Evolutionary conservation across 1,140 invertebrate genomes (phyloP), one percentile per base, ranked within the genome.

Genomic region (Atopsyche davidsoni): DNA sequence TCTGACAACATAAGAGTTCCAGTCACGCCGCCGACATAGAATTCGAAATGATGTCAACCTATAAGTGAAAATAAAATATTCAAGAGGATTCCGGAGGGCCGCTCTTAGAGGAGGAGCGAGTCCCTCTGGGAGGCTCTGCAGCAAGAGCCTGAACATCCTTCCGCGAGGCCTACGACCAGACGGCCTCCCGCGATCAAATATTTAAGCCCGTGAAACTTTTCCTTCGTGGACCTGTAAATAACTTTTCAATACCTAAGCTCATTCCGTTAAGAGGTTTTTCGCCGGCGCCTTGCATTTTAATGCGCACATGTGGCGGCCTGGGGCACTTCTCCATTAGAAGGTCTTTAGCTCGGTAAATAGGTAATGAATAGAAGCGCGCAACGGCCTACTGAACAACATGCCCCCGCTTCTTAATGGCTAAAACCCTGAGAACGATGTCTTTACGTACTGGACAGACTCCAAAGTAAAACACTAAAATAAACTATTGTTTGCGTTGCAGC

Each of bases 1-100:
- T 57, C 55, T 57, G 50, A 40, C 18, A 46, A 40, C 36, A 49
- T 53, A 57, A 53, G 46, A 49, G 46, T 53, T 46, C 42, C 32
- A 57, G 55, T 57, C 55, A 57, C 55, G 46, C 55, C 40, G 50
- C 40, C 55, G 38, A 48, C 50, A 24, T 51, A 52, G 54, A 56
- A 56, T 56, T 45, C 54, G 25, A 32, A 56, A 56, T 56, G 54
- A 56, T 56, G 54, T 56, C 54, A 57, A 52, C 50, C 50, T 46
- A 53, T 57, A 57, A 57, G 55, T 57, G 55, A 57, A 53, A 53
- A 51, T 57, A 43, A 57, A 57, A 57, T 57, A 57, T 57, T 57
- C 55, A 57, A 28, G 21, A 25, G 10, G n/a, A n/a, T 4, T 34
- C 21, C 19, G 25, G 38, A 21, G 53, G 44, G 31, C 23, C 24